Base-by-base conservation (phyloP, 37 sponge, comb jelly and placozoan species). In the Chondrosia reniformis region DNA sequence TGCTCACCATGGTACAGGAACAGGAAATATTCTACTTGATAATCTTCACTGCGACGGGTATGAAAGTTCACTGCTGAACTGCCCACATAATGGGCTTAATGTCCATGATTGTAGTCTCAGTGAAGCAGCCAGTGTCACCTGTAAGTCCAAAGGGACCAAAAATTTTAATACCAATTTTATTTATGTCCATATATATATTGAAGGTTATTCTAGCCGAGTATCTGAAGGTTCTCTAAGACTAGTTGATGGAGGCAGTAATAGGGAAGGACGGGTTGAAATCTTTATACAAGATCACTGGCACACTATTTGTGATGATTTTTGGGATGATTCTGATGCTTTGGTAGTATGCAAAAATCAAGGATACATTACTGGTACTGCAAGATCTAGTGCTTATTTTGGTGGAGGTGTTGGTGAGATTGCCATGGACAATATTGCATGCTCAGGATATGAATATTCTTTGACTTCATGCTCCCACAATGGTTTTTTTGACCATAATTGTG, bases 101-200 rank as follows among this genome's bases (percentile, higher is more conserved):
- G 22, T 30, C 22, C 61, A 59, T 13, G 61, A 59, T 59, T 59
- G 61, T 59, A 30, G 22, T 28, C 61, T 28, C 61, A 59, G 61
- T 59, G 61, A 59, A 59, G 61, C 25, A 33, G 73, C 73, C 22
- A 38, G 73, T 19, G 61, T 59, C 61, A 59, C 61, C 28, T 59
- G 61, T 59, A 30, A 59, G 61, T 59, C 7, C 6, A 59, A 59
- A 19, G n/a, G n/a, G n/a, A 19, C 10, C 15, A 49, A 61, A 44
- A 49, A 81, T 3, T 61, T 89, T 37, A 69, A 77, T 2, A 1
- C 9, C 4, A 80, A 80, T 43, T 96, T 81, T 76, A 63, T 85
- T n/a, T n/a, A n/a, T n/a, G n/a, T n/a, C n/a, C n/a, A n/a, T n/a
- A n/a, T n/a, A n/a, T n/a, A n/a, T n/a, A n/a, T n/a, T n/a, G n/a